Evolutionary conservation across 1,140 invertebrate genomes (phyloP), one percentile per base, ranked within the genome.

Genomic region (Ericerus pela): DNA sequence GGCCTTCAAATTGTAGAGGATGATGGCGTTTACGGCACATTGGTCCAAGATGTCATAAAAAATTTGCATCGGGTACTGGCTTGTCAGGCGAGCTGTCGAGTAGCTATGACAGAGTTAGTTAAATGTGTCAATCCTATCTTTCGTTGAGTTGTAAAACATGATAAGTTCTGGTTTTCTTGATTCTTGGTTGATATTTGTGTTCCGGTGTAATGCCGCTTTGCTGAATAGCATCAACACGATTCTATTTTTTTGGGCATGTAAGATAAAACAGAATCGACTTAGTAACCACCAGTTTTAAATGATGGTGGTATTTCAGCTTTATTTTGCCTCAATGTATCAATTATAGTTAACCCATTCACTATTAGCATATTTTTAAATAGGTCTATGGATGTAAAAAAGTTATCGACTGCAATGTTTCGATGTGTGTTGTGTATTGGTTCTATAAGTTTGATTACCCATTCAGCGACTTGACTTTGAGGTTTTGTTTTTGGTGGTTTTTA

Each of bases 141-240:
- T 72, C 8, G 66, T 68, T 26, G 16, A 10, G 55, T 73, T 68
- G 41, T 73, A 71, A 58, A 60, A 63, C n/a, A 71, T n/a, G n/a
- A n/a, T 64, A 11, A 71, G 66, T 36, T 65, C 64, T 30, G 69
- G 68, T 54, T 70, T 71, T 18, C 54, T 61, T 38, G 58, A 60
- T 51, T 52, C 59, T 41, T 59, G 8, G 54, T 67, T 63, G 56
- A 57, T 61, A 8, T 31, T 26, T 51, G 51, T 24, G 30, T 47
- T 57, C 58, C 64, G 57, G 41, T 65, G 62, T 53, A 62, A 64
- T 4, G 62, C 64, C n/a, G n/a, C n/a, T n/a, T n/a, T n/a, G n/a
- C n/a, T n/a, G 29, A 66, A 36, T 14, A 66, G 28, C 22, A 37
- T 30, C 12, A 67, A 53, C 60, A 71, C 66, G 51, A 61, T n/a